Conservation (phyloP, 2,888 invertebrate genomes). For the Nemotelus nigrinus region DNA sequence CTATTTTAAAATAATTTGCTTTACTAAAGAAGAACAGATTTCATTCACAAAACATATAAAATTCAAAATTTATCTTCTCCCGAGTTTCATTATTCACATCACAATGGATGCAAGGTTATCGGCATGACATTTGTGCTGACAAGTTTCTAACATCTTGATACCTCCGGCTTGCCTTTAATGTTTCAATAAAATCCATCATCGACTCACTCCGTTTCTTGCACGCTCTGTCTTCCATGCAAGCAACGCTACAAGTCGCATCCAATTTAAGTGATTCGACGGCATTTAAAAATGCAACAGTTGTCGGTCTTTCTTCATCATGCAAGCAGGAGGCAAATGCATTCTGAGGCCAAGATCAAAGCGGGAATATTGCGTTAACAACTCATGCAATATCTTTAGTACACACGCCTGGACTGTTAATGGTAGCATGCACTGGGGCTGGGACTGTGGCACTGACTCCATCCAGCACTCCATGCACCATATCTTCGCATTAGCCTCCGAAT, state of each 20-base stretch:
- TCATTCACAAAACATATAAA: too few species aligned
- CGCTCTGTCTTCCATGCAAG: not conserved
- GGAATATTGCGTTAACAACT: conserved; percentile 34
- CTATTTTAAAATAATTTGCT: too few species aligned
- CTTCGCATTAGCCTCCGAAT: conserved; percentile 10
- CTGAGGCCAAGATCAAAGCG: conserved; percentile 26
- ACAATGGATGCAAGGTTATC: not conserved
- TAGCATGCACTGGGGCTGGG: not conserved
- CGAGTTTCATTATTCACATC: too few species aligned
- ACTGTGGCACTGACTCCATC: not conserved
- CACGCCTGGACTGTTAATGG: conserved; percentile 31
- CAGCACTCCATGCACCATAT: not conserved
- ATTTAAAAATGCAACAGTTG: conserved; percentile 36
- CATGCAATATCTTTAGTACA: conserved; percentile 31
- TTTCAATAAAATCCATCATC: conserved; percentile 22
- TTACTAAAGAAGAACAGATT: too few species aligned
- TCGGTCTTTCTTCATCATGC: conserved; percentile 17
- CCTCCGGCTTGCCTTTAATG: not conserved
- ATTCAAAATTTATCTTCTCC: too few species aligned
- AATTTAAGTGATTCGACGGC: conserved; percentile 35
- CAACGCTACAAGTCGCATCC: conserved; percentile 19
- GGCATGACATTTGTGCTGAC: conserved; percentile 16
- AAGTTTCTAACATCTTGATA: conserved; percentile 28
- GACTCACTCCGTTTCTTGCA: not conserved
- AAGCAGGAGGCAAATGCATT: not conserved